phyloP scores from a whole-genome alignment of 2,888 invertebrate genomes.

The Apeira syringaria region DNA sequence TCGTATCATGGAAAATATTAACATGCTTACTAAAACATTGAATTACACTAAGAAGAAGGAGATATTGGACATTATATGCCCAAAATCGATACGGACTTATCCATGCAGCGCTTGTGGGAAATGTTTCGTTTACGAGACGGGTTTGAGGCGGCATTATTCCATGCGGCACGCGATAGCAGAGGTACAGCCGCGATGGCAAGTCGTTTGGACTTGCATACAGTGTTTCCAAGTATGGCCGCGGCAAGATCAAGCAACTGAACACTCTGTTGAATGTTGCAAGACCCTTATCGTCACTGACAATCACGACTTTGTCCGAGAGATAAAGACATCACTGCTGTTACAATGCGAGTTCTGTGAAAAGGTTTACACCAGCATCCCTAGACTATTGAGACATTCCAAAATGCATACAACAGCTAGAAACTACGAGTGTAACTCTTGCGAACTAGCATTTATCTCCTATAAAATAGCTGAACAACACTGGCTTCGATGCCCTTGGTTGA shows the following conservation, averaged over 20 bases:
- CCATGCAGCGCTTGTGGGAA: conserved; percentile 73
- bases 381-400: conserved; percentile 67
- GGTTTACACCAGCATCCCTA: conserved; percentile 72
- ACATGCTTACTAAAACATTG: conserved; percentile 69
- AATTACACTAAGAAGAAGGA: conserved; percentile 75
- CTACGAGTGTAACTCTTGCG: conserved; percentile 85
- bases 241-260: conserved; percentile 62
- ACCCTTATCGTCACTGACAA: conserved; percentile 41
- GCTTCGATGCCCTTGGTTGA: conserved; percentile 66
- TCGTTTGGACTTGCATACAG: conserved; percentile 75
- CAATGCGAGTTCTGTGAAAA: conserved; percentile 79
- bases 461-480: conserved; percentile 71
- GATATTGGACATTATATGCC: conserved; percentile 56
- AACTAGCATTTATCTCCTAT: conserved; percentile 60
- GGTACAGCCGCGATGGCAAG: conserved; percentile 67
- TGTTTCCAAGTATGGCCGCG: conserved; percentile 78
- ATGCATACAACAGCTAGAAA: conserved; percentile 86
- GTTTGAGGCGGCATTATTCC: conserved; percentile 65
- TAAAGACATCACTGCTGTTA: conserved; percentile 70
- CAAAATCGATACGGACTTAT: conserved; percentile 60
- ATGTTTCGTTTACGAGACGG: conserved; percentile 75
- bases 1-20: conserved; percentile 76
- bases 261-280: conserved; percentile 61
- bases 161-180: conserved; percentile 61
- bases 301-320: conserved; percentile 59